Percentiles rank a stretch among this genome's conserved stretches.
Conservation (phyloP, 2,888 invertebrate species). For the Drosophila koepferae region DNA sequence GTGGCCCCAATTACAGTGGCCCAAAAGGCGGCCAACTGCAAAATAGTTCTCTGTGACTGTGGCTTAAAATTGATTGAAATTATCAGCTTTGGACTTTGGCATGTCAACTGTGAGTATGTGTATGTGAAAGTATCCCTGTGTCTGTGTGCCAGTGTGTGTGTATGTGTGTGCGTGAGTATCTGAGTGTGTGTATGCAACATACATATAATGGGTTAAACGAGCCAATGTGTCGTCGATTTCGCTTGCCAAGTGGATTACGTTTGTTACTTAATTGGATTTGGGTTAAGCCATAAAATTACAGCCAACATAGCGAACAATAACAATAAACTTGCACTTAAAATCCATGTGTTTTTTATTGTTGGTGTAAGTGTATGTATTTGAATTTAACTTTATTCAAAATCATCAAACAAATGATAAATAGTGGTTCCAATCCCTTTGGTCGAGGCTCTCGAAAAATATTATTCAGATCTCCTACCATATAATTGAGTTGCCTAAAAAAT, state of each 20-base stretch:
- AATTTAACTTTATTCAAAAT: conserved; percentile 60
- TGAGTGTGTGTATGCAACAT: conserved; percentile 26
- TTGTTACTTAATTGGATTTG: conserved; percentile 81
- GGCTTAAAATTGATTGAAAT: conserved; percentile 81
- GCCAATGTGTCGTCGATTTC: conserved; percentile 79
- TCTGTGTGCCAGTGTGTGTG: neutral
- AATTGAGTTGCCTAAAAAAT: too few relatives aligned
- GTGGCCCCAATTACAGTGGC: conserved; percentile 50
- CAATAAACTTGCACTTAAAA: conserved; percentile 71
- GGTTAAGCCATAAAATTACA: conserved; percentile 75
- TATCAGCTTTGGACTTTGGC: conserved; percentile 79
- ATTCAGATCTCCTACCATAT: too few relatives aligned
- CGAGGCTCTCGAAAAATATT: too few relatives aligned
- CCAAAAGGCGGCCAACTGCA: conserved; percentile 55
- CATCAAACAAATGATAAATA: conserved; percentile 52
- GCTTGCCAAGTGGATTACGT: conserved; percentile 79
- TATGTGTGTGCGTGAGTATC: neutral
- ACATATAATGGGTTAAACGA: conserved; percentile 77
- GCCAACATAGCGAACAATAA: conserved; percentile 72
- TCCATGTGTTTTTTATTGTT: conserved; percentile 26
- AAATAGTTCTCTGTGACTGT: conserved; percentile 51
- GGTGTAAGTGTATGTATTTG: conserved; percentile 14
- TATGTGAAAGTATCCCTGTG: neutral
- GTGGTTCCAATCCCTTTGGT: too few relatives aligned
- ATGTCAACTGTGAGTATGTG: conserved; percentile 50